These are phyloP conservation scores for Bungarus multicinctus DNA, from an alignment of 2,113 vertebrate species.

Conservation along the genomic window DNA sequence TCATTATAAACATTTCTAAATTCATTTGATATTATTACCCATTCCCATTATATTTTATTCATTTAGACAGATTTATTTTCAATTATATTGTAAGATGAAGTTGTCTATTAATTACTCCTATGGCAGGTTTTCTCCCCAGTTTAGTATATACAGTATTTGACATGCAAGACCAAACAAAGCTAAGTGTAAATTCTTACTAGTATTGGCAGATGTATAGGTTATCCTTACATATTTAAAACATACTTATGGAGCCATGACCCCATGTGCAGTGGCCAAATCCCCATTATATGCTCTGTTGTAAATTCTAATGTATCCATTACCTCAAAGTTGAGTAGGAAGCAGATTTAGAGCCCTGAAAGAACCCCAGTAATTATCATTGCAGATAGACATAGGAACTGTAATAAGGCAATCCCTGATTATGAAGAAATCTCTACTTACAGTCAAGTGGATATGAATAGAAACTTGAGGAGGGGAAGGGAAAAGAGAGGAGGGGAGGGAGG, in stretches of 20 bases:
- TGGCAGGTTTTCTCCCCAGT: not conserved
- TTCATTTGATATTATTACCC: constrained; percentile 19
- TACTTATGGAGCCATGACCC: not conserved
- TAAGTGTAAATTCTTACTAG: not conserved
- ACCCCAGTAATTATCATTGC: not conserved
- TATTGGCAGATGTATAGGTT: no score
- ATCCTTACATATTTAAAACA: not conserved
- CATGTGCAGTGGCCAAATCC: not conserved
- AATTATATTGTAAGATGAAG: not conserved
- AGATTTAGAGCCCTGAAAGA: not conserved
- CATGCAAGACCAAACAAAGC: not conserved
- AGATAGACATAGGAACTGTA: not conserved
- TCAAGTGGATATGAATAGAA: not conserved
- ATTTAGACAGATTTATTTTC: constrained; percentile 29
- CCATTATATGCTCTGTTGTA: not conserved
- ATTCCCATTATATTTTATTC: not conserved
- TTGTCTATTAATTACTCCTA: not conserved
- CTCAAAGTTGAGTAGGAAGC: not conserved
- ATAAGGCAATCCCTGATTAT: not conserved
- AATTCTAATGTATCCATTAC: not conserved
- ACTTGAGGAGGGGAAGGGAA: not conserved
- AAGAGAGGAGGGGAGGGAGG: no score
- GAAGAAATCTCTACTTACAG: not conserved
- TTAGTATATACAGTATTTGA: not conserved
- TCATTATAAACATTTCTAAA: constrained; percentile 19